Conservation (phyloP, 2,113 vertebrate species). For the Camelus bactrianus region DNA sequence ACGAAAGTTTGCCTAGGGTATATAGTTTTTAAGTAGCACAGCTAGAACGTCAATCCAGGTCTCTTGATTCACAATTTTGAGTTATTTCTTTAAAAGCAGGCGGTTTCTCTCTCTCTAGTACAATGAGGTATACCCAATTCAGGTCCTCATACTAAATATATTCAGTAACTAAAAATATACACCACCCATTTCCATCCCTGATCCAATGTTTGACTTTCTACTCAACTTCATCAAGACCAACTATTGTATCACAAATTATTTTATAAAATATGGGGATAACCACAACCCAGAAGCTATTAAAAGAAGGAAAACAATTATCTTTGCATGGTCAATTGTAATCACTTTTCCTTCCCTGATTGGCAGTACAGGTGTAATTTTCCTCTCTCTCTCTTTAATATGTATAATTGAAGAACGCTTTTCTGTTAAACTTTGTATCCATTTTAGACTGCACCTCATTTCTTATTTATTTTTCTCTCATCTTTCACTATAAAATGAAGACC, state of each 20-base stretch:
- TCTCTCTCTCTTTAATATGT: not conserved
- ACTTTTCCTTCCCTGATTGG: constrained; percentile 1
- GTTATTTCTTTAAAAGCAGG: not conserved
- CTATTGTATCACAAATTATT: constrained; percentile 22
- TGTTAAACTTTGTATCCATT: constrained; percentile 23
- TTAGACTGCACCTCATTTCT: constrained; percentile 31
- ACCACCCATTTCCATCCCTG: not conserved
- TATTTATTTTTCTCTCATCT: constrained; percentile 49
- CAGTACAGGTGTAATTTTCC: not conserved
- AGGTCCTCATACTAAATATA: not conserved
- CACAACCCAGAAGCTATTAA: not conserved
- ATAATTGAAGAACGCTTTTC: constrained; percentile 29
- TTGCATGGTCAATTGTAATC: not conserved
- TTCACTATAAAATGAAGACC: constrained; percentile 27
- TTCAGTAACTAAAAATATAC: not conserved
- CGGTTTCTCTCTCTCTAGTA: not conserved
- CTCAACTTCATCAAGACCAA: not conserved
- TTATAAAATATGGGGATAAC: constrained; percentile 12
- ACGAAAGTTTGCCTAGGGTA: not conserved
- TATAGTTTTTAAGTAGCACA: not conserved
- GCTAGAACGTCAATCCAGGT: not conserved
- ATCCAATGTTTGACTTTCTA: not conserved
- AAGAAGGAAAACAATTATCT: not conserved
- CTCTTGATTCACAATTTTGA: not conserved
- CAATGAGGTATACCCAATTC: not conserved